Evolutionary conservation across 2,113 vertebrate genomes (phyloP).

Genomic region (Edolisoma coerulescens): DNA sequence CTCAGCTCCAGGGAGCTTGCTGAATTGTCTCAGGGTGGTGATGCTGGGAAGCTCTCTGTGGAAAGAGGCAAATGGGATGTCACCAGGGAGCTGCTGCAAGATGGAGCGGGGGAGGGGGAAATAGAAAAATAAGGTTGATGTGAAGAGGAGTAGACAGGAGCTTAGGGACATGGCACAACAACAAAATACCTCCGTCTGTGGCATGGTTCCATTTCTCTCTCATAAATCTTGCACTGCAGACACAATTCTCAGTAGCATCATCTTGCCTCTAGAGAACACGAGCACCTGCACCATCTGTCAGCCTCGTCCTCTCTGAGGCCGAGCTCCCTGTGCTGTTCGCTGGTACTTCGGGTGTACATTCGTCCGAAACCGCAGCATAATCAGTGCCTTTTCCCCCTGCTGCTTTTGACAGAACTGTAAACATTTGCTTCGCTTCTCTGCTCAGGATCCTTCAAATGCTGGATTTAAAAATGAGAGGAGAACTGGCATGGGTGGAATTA

Average conservation of each 20-base stretch:
- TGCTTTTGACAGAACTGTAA: not conserved
- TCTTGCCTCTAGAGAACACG: not conserved
- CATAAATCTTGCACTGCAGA: not conserved
- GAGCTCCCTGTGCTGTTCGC: not conserved
- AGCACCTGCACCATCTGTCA: not conserved
- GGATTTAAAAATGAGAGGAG: not conserved
- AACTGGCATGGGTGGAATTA: not conserved
- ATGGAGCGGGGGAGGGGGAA: not conserved
- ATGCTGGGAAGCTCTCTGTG: not conserved
- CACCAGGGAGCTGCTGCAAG: not conserved
- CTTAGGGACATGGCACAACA: not conserved
- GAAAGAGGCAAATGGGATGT: not conserved
- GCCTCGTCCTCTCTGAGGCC: not conserved
- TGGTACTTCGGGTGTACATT: not conserved
- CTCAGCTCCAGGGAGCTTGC: not conserved
- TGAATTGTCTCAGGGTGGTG: not conserved
- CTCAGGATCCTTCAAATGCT: not conserved
- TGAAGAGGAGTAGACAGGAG: not conserved
- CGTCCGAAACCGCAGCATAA: not conserved
- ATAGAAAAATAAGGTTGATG: not conserved
- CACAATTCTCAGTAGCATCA: not conserved
- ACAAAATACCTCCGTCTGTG: not conserved
- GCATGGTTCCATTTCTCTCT: not conserved
- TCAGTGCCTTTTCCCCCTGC: not conserved
- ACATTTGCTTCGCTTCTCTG: not conserved